These are phyloP conservation scores for Microplitis mediator DNA, from an alignment of 1,140 invertebrate genomes.

Conservation along the genomic window DNA sequence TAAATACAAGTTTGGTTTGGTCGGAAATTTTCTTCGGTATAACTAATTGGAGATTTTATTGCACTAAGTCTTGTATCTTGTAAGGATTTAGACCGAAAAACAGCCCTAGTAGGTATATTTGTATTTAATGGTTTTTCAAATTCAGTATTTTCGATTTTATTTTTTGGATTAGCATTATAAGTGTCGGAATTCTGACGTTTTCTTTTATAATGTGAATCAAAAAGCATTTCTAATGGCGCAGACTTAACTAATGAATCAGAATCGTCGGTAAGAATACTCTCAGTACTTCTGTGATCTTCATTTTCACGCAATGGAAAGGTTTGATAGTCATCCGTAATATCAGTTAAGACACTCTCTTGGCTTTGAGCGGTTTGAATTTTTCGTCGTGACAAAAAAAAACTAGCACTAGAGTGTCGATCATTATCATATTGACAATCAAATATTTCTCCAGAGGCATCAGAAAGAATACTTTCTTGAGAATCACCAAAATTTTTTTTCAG, in stretches of 20 bases:
- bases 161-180: conserved; percentile 46
- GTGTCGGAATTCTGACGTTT: conserved; percentile 54
- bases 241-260: conserved; percentile 71
- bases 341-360: conserved; percentile 78
- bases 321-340: conserved; percentile 71
- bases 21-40: conserved; percentile 37
- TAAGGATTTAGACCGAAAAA: conserved; percentile 60
- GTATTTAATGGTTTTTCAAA: conserved; percentile 14
- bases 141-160: conserved; percentile 26
- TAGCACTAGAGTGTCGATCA: conserved; percentile 62
- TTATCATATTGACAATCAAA: conserved; percentile 68
- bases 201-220: conserved; percentile 61
- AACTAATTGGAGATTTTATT: conserved; percentile 35
- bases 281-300: conserved; percentile 55
- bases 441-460: conserved; percentile 67
- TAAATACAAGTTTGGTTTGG: conserved; percentile 42
- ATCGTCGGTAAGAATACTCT: conserved; percentile 61
- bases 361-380: conserved; percentile 71
- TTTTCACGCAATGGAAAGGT: conserved; percentile 53
- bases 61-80: conserved; percentile 57
- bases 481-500: conserved; percentile 48
- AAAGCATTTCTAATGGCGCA: conserved; percentile 74
- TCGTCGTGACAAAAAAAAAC: conserved; percentile 60
- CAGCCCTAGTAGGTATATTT: conserved; percentile 33
- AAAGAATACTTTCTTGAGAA: conserved; percentile 79